phyloP scores from a whole-genome alignment of 1,140 invertebrate genomes.

The Hirudo medicinalis region DNA sequence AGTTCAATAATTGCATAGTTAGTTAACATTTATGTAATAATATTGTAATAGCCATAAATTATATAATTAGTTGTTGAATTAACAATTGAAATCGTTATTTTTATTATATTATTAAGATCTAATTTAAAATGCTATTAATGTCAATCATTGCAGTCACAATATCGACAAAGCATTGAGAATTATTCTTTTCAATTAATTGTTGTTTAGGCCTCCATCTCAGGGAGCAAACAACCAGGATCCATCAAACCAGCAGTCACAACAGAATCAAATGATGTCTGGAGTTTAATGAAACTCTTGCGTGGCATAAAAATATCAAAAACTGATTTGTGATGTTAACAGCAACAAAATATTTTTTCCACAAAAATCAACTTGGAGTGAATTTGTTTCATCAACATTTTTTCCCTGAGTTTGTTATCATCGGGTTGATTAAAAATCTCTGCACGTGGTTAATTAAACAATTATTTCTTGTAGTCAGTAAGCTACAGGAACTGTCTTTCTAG shows the following conservation, averaged over 20 bases:
- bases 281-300: no score
- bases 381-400: no score
- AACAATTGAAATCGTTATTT: slow-evolving; percentile 9
- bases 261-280: background rate
- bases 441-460: no score
- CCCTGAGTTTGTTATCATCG: no score
- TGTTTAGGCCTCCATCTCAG: slow-evolving; percentile 24
- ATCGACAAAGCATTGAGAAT: background rate
- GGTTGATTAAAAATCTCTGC: no score
- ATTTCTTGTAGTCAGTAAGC: no score
- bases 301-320: no score
- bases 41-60: background rate
- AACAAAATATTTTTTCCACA: no score
- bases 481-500: no score
- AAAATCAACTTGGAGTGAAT: no score
- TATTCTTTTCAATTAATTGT: background rate
- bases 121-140: background rate
- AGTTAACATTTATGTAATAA: slow-evolving; percentile 4
- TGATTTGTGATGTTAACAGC: no score
- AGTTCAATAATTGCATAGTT: background rate
- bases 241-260: slow-evolving; percentile 15
- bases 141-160: slow-evolving; percentile 6
- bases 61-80: background rate
- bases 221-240: slow-evolving; percentile 24
- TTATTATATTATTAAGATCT: slow-evolving; percentile 21